Evolutionary conservation across 1,140 invertebrate genomes (phyloP).

Genomic region (Antheraea pernyi): DNA sequence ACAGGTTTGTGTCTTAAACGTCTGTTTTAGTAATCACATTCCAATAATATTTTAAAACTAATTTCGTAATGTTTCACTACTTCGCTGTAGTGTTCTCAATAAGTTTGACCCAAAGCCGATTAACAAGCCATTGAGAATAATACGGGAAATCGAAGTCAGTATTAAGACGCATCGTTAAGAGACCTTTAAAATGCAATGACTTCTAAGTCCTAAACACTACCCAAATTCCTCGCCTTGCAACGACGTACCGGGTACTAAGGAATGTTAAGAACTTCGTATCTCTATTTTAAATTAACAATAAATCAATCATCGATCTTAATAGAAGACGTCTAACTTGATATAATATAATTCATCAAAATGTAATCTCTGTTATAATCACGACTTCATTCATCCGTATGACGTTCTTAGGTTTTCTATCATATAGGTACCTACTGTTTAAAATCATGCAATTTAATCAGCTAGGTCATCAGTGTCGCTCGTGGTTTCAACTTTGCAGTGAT

Average conservation of each 20-base stretch:
- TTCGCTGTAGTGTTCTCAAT: no score
- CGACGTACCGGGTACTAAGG: no score
- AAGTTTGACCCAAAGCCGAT: no score
- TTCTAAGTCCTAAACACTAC: not conserved
- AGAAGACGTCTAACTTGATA: not conserved
- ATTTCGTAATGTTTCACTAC: no score
- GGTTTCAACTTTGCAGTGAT: conserved; percentile 21
- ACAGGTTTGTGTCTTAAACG: no score
- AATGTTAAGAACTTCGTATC: not conserved
- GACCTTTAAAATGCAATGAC: not conserved
- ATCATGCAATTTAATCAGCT: conserved; percentile 26
- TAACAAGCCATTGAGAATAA: no score
- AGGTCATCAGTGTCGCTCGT: conserved; percentile 26
- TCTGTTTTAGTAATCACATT: no score
- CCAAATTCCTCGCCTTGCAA: no score
- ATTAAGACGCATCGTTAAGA: no score
- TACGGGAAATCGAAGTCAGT: no score
- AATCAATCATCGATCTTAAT: not conserved
- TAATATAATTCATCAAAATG: not conserved
- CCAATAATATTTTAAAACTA: no score
- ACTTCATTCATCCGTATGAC: not conserved
- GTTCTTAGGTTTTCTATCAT: not conserved
- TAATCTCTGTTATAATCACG: not conserved
- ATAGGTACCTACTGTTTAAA: not conserved
- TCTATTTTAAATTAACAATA: not conserved